Evolutionary conservation across 2,797 vertebrate genomes (phyloP).

Genomic region (Phataginus tetradactyla): DNA sequence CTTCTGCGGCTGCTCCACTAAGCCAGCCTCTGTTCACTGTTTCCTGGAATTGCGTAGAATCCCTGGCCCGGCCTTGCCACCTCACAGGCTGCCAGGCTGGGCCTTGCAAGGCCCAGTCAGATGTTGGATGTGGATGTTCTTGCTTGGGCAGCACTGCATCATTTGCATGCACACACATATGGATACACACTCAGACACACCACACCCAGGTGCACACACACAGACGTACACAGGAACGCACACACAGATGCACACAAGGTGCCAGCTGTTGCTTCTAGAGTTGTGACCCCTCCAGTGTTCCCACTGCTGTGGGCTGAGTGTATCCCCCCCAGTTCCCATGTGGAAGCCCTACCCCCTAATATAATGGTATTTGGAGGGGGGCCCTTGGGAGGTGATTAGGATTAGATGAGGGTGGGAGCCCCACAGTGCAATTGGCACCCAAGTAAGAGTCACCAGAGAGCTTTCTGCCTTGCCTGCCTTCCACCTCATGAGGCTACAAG

Average conservation of each 20-base stretch:
- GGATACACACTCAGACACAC: too few species aligned
- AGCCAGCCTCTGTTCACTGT: neutral
- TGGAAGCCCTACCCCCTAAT: neutral
- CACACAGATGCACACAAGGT: neutral
- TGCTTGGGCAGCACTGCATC: neutral
- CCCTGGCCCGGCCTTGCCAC: neutral
- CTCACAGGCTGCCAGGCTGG: neutral
- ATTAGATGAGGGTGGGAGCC: neutral
- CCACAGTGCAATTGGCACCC: neutral
- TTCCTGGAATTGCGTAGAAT: neutral
- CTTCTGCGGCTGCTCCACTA: neutral
- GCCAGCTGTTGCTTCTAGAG: neutral
- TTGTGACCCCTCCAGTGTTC: neutral
- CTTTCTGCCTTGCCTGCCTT: neutral
- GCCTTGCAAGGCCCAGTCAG: neutral
- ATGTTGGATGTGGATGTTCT: neutral
- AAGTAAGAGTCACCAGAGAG: neutral
- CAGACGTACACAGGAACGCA: too few species aligned
- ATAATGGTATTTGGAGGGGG: neutral
- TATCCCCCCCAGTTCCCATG: too few species aligned
- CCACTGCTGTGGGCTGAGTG: neutral
- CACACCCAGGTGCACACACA: too few species aligned
- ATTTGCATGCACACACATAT: rapidly evolving
- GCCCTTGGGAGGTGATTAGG: neutral
- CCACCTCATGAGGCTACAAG: rapidly evolving